Conservation (phyloP, 2,888 invertebrate species). For the Leptogaster cylindrica region DNA sequence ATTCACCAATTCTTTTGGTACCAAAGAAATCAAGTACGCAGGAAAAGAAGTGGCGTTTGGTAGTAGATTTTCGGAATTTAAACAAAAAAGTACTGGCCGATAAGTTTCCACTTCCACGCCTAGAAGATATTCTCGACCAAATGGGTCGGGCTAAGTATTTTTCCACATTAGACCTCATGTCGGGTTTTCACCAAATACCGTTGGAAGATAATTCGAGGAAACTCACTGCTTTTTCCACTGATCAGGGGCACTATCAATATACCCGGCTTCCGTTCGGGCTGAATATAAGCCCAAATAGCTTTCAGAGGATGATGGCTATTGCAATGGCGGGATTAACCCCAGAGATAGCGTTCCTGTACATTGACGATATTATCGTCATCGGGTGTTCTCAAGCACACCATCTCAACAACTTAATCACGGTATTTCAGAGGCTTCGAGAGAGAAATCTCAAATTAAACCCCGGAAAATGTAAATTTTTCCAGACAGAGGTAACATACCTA, state of each 20-base stretch:
- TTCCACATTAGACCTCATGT: too few relatives aligned
- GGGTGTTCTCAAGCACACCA: too few relatives aligned
- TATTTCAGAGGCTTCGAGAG: too few relatives aligned
- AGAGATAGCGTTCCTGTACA: too few relatives aligned
- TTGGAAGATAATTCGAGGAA: conserved; percentile 21
- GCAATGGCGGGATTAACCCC: conserved; percentile 23
- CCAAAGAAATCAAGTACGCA: not conserved
- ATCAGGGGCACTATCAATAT: too few relatives aligned
- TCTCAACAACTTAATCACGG: too few relatives aligned
- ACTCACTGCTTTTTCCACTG: too few relatives aligned
- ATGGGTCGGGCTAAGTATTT: too few relatives aligned
- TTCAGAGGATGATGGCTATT: conserved; percentile 42
- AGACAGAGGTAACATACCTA: conserved; percentile 36
- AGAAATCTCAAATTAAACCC: too few relatives aligned
- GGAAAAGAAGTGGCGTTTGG: not conserved
- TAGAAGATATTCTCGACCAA: too few relatives aligned
- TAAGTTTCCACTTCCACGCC: conserved; percentile 36
- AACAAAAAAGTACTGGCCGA: conserved; percentile 9
- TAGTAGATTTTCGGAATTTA: not conserved
- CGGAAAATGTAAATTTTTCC: too few relatives aligned
- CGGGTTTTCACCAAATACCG: conserved; percentile 34
- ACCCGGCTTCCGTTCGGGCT: conserved; percentile 34
- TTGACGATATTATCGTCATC: too few relatives aligned
- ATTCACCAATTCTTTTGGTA: not conserved
- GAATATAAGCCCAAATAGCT: conserved; percentile 35